phyloP scores from a whole-genome alignment of 2,113 vertebrate species.

The Petrocephalus microphthalmus region DNA sequence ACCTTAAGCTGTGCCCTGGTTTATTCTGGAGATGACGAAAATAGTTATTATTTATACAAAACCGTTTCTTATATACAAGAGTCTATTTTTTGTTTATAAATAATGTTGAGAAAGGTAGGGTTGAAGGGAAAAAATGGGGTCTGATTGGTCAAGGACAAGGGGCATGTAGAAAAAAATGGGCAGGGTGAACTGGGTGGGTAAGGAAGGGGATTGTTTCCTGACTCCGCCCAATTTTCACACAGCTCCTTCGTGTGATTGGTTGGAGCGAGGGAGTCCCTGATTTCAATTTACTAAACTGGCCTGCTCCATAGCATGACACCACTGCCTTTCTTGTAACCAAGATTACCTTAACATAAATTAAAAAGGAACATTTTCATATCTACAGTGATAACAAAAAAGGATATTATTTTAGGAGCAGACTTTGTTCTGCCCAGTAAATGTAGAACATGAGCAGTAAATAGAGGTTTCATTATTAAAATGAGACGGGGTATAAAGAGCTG shows the following conservation, averaged over 20 bases:
- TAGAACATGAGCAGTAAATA: neutral
- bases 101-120: constrained; percentile 47
- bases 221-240: constrained; percentile 54
- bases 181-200: constrained; percentile 41
- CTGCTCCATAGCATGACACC: constrained; percentile 39
- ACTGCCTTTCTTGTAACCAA: constrained; percentile 35
- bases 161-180: constrained; percentile 38
- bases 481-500: constrained; percentile 1
- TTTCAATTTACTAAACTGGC: constrained; percentile 58
- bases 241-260: constrained; percentile 52
- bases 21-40: constrained; percentile 90
- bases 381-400: constrained; percentile 22
- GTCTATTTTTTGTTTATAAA: constrained; percentile 72
- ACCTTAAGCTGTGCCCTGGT: constrained; percentile 85
- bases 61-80: constrained; percentile 90
- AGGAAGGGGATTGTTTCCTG: constrained; percentile 45
- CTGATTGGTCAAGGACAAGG: constrained; percentile 46
- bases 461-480: constrained; percentile 7
- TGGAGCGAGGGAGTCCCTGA: constrained; percentile 57
- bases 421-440: neutral
- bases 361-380: constrained; percentile 38
- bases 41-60: constrained; percentile 99
- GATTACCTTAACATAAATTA: constrained; percentile 42
- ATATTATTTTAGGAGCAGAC: constrained; percentile 22
- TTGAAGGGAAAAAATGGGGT: constrained; percentile 35